Conservation (phyloP, 2,888 invertebrate species). For the Mimas tiliae region DNA sequence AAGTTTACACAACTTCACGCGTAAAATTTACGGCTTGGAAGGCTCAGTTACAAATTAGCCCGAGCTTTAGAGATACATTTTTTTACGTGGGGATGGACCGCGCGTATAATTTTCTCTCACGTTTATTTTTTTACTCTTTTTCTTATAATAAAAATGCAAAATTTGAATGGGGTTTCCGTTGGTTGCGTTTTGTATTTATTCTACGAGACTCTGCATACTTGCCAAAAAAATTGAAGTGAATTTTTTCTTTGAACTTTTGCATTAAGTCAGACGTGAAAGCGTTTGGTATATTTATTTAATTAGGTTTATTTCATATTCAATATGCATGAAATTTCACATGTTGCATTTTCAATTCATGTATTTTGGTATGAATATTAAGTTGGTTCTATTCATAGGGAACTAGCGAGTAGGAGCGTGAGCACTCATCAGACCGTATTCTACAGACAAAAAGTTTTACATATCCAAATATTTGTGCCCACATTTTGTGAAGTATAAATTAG, state of each 20-base stretch:
- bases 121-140: constrained; percentile 32
- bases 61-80: constrained; percentile 44
- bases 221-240: constrained; percentile 29
- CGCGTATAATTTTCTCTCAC: constrained; percentile 33
- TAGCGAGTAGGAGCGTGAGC: not conserved
- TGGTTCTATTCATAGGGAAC: constrained; percentile 2
- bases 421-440: not conserved
- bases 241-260: constrained; percentile 44
- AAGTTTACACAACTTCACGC: constrained; percentile 69
- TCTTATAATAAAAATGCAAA: constrained; percentile 50
- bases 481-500: constrained; percentile 13
- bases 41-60: constrained; percentile 71
- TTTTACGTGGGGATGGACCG: constrained; percentile 31
- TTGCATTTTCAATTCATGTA: constrained; percentile 7
- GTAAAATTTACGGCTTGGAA: constrained; percentile 65
- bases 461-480: constrained; percentile 13
- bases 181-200: constrained; percentile 46
- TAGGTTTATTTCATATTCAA: constrained; percentile 38
- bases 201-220: constrained; percentile 38
- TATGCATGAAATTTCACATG: constrained; percentile 7
- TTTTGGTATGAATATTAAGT: constrained; percentile 15
- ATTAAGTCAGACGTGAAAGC: constrained; percentile 48
- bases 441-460: constrained; percentile 20
- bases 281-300: constrained; percentile 51
- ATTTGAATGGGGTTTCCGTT: constrained; percentile 45